Conservation (phyloP, 2,113 vertebrate genomes). For the Sorex araneus region DNA sequence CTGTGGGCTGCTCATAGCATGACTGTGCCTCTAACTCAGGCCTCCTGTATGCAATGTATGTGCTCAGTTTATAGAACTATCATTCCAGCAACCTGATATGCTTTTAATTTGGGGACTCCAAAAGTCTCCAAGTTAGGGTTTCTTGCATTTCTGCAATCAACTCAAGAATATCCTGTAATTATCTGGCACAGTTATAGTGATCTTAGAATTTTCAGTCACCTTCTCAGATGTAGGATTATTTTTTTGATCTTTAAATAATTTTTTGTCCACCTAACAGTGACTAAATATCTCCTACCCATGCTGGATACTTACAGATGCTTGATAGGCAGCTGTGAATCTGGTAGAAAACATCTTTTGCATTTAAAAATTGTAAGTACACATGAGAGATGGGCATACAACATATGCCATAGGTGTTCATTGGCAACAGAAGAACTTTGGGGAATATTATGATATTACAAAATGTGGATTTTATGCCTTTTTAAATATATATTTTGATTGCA, state of each 20-base stretch:
- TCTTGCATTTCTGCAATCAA: slow-evolving; percentile 34
- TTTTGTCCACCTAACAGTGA: slow-evolving; percentile 20
- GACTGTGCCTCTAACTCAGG: too few relatives aligned
- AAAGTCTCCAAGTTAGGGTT: slow-evolving; percentile 43
- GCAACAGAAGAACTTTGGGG: not conserved
- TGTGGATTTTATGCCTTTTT: not conserved
- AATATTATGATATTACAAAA: not conserved
- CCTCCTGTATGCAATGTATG: too few relatives aligned
- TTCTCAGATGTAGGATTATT: slow-evolving; percentile 52
- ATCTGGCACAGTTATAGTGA: not conserved
- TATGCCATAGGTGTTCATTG: not conserved
- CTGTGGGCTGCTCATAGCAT: too few relatives aligned
- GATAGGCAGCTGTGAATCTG: not conserved
- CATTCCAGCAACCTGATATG: too few relatives aligned
- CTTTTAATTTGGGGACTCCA: slow-evolving; percentile 39
- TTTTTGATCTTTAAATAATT: slow-evolving; percentile 26
- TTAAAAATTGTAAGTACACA: not conserved
- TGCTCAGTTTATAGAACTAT: too few relatives aligned
- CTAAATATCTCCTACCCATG: not conserved
- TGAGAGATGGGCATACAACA: not conserved
- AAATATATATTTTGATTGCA: not conserved
- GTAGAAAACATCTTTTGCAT: not conserved
- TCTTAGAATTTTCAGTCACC: not conserved
- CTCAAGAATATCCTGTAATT: not conserved
- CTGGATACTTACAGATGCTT: not conserved